Evolutionary conservation across 2,797 vertebrate genomes (phyloP), one percentile per base, ranked within the genome.

Genomic region (Neosilurus hyrtlii): DNA sequence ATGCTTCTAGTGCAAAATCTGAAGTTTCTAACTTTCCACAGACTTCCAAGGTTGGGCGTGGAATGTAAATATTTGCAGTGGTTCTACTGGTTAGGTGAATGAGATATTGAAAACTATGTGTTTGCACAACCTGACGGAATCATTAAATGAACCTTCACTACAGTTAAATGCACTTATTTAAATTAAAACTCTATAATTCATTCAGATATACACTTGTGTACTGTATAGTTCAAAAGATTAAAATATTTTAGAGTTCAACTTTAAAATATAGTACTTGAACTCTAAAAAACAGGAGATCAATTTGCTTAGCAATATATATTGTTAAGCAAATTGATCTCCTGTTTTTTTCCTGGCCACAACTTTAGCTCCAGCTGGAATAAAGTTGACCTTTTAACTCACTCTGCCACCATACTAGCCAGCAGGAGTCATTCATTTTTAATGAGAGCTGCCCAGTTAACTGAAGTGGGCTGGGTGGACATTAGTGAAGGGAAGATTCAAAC

Each of bases 71-170:
- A 52, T 88, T 87, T 82, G 2, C 24, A 52, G 90, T 24, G 22
- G 90, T 90, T 52, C 0, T 77, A 91, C 92, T 59, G 86, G 92
- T 93, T 83, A 1, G 83, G 85, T 85, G 0, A 75, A 52, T 86
- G 75, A 71, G 76, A 49, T 65, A 52, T 18, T 65, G 61, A 78
- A 51, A 61, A 12, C 18, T 15, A 2, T 49, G 15, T 65, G 76
- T 65, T 65, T 79, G n/a, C 43, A 65, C n/a, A 78, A 51, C 24
- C 22, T 26, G 10, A 37, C 9, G 2, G 1, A 51, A 26, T 24
- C 43, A 11, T 18, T 52, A 63, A 9, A 26, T 12, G n/a, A 78
- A 65, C 37, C 37, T 77, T 75, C 1, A 12, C 20, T 9, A 59
- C 11, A 37, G 12, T n/a, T 54, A 22, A 51, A 77, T 5, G 12